Evolutionary conservation across 2,113 vertebrate species (phyloP), one percentile per base, ranked within the genome.

Genomic region (Myanophis thanlyinensis): DNA sequence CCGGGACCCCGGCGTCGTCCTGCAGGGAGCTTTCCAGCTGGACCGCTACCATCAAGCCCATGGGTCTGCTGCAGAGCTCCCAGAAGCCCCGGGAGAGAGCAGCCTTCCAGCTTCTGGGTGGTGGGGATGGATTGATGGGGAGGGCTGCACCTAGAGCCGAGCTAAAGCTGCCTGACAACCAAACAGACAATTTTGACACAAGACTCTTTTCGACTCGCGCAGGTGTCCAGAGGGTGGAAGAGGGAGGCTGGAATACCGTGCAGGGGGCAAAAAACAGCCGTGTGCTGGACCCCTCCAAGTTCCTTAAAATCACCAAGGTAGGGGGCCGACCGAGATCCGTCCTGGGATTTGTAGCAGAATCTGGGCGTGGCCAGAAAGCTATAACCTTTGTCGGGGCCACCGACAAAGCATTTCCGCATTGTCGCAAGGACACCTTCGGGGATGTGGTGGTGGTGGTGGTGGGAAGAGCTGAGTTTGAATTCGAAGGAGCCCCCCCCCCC

Each of bases 281-380:
- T 90, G 99, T 99, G 92, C 98, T 99, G 91, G 99, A 99, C 97
- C 99, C 99, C 94, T 98, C 97, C 95, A 99, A 99, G 97, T 99
- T 99, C 97, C 98, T 99, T 96, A 99, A 99, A 97, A 99, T 99
- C 97, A 99, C 99, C 92, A 99, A 99, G 98, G 99, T 99, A 93
- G 96, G 98, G 85, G 47, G 27, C 1, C 1, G 8, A 54, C 1
- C 1, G 8, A 54, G 1, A 27, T 85, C 0, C 0, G 48, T 23
- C 52, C 15, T 59, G 46, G 73, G 51, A 47, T 18, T 40, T 20
- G n/a, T 18, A 35, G 67, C n/a, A 7, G 67, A 40, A 40, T 20
- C n/a, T 6, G 18, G 18, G 1, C 18, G 6, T 22, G 3, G 18
- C 8, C 7, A 9, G 35, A 22, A 44, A 44, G 7, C 35, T 40